Base-by-base conservation (phyloP, 30 jellyfish, hydroid and myxozoan species). In the Hydra vulgaris region DNA sequence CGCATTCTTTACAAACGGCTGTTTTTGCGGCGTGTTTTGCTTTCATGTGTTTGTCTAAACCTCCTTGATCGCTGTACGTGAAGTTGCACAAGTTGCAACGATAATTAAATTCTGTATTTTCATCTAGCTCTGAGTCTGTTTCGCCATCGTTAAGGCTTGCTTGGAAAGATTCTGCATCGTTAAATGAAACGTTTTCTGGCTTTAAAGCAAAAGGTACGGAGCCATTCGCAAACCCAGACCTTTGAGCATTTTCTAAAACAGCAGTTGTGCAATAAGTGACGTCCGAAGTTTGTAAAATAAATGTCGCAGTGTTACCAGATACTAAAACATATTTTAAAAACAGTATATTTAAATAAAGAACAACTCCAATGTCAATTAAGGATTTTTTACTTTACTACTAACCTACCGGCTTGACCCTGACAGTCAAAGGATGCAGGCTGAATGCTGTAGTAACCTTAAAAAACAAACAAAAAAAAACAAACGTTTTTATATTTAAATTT, bases 11-110 rank as follows among this genome's bases (percentile, higher is more conserved):
- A 61, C 85, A 78, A 3, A 78, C 20, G n/a, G 66, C 21, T 17
- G 85, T 78, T 61, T 78, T 78, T 15, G 85, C 85, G 7, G 85
- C 66, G 54, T 78, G 85, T 78, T 78, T 78, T 18, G 85, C 79
- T 78, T 78, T 78, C 85, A 78, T 78, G 53, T 78, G 85, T 12
- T 56, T 53, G 66, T 23, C 53, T 25, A 78, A 66, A 17, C 79
- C 79, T 17, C 25, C 53, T 78, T 78, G 67, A 52, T 78, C 85
- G 66, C 85, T 78, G 79, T 53, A 78, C 85, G 85, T 78, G 19
- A 78, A 54, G 26, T 78, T 78, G 54, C 85, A 78, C 25, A 78
- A 78, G 25, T 78, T 78, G 54, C 85, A 78, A 12, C 85, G 53
- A 75, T 27, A 78, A 61, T 78, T 78, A 23, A 78, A 78, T 23